Conservation (phyloP, 2,888 invertebrate species). For the Podabrus alpinus region DNA sequence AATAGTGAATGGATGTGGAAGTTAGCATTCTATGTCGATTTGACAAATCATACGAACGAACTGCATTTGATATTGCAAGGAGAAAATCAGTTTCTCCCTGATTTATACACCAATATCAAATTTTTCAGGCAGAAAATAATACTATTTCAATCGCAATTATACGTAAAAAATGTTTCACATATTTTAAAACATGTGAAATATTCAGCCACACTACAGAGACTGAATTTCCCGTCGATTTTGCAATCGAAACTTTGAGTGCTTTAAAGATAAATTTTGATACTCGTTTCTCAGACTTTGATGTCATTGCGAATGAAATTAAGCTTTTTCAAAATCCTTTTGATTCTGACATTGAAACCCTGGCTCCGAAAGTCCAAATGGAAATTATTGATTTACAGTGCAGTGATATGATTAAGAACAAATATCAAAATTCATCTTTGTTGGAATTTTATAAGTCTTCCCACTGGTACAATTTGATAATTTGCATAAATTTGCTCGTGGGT, state of each 20-base stretch:
- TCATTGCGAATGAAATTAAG: constrained; percentile 29
- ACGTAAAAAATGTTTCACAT: constrained; percentile 34
- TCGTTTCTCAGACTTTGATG: constrained; percentile 31
- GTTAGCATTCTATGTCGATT: constrained; percentile 38
- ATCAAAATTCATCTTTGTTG: no score
- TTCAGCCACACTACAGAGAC: constrained; percentile 37
- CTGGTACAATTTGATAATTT: constrained; percentile 36
- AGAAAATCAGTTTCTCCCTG: constrained; percentile 37
- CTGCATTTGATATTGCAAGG: constrained; percentile 39
- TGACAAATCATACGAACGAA: constrained; percentile 37
- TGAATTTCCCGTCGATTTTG: constrained; percentile 37
- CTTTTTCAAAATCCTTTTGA: constrained; percentile 33
- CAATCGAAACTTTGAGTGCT: constrained; percentile 37
- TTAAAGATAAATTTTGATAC: constrained; percentile 39
- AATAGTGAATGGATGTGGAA: constrained; percentile 37
- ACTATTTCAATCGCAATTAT: constrained; percentile 31
- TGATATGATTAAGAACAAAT: constrained; percentile 32
- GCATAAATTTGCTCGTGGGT: constrained; percentile 33
- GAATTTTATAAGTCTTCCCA: no score
- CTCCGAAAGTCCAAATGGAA: constrained; percentile 36
- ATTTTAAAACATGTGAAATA: constrained; percentile 39
- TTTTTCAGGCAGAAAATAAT: constrained; percentile 32
- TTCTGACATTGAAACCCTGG: constrained; percentile 31
- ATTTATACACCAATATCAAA: constrained; percentile 39
- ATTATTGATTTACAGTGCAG: constrained; percentile 33